Evolutionary conservation across 2,113 vertebrate species (phyloP).

Genomic region (Lophura nycthemera): DNA sequence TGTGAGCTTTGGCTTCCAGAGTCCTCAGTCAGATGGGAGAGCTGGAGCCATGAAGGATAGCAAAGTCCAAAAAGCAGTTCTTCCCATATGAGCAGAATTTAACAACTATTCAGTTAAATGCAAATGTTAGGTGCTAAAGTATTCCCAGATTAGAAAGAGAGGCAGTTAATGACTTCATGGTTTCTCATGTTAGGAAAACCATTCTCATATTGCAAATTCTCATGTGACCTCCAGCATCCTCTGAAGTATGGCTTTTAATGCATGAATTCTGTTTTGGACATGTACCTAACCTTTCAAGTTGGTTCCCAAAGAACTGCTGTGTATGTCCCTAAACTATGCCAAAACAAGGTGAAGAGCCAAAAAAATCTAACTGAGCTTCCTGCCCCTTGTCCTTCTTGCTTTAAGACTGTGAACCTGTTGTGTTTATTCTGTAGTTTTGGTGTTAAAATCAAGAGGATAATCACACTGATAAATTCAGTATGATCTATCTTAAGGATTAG

Average conservation of each 20-base stretch:
- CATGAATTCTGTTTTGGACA: not conserved
- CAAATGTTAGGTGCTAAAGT: not conserved
- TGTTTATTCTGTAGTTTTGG: not conserved
- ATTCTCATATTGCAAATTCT: not conserved
- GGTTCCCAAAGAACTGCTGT: not conserved
- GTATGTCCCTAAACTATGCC: not conserved
- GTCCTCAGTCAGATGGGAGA: not conserved
- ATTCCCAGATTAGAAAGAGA: not conserved
- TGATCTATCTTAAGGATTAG: not conserved
- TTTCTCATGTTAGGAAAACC: not conserved
- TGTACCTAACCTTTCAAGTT: not conserved
- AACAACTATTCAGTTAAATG: not conserved
- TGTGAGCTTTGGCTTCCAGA: not conserved
- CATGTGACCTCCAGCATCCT: not conserved
- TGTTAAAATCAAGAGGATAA: not conserved
- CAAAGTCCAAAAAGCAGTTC: not conserved
- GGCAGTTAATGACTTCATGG: not conserved
- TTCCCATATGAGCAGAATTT: not conserved
- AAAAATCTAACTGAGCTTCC: not conserved
- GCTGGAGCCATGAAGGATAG: not conserved
- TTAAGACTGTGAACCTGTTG: not conserved
- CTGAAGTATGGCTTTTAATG: not conserved
- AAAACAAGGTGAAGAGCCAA: not conserved
- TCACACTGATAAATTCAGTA: not conserved
- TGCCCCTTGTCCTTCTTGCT: not conserved